Evolutionary conservation across 1,140 invertebrate genomes (phyloP), one percentile per base, ranked within the genome.

Genomic region (Coptotermes formosanus): DNA sequence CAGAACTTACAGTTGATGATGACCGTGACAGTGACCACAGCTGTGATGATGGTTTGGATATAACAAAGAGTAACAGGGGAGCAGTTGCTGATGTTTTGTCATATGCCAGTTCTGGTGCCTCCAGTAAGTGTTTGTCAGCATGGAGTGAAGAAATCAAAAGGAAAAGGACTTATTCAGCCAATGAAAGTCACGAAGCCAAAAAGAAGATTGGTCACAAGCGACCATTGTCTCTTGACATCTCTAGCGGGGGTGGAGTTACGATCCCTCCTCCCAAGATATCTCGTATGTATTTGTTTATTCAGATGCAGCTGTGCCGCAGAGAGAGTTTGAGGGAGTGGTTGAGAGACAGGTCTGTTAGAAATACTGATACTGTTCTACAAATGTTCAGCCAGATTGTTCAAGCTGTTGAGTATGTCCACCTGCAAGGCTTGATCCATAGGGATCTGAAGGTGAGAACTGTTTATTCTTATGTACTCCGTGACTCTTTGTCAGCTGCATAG

Each of bases 371-470:
- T 88, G 92, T 96, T 38, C 92, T 96, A 44, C 92, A 94, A 84
- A 95, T 99, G 86, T 99, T 99, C 92, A 93, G 95, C 89, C 97
- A 99, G 91, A 99, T 99, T 89, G 94, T 98, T 1, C 93, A 95
- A 87, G 98, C 98, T 44, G 97, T 99, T 14, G 96, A 98, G 87
- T 99, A 99, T 92, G 96, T 99, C 0, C 98, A 99, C 92, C 90
- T 95, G 0, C 94, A 95, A 88, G 96, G 97, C 9, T 92, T 99
- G 0, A 99, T 99, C 90, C 98, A 99, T 91, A 93, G 98, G 85
- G 98, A 99, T 92, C 93, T 99, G 38, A 99, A 99, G 92, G 95
- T 96, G 92, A 89, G 87, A 69, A 88, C 81, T 87, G 87, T 85
- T 55, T 55, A 21, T 55, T 55, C 19, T 69, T 81, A 38, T 38